Base-by-base conservation (phyloP, 2,797 vertebrate species). In the Halcyon chelicuti region DNA sequence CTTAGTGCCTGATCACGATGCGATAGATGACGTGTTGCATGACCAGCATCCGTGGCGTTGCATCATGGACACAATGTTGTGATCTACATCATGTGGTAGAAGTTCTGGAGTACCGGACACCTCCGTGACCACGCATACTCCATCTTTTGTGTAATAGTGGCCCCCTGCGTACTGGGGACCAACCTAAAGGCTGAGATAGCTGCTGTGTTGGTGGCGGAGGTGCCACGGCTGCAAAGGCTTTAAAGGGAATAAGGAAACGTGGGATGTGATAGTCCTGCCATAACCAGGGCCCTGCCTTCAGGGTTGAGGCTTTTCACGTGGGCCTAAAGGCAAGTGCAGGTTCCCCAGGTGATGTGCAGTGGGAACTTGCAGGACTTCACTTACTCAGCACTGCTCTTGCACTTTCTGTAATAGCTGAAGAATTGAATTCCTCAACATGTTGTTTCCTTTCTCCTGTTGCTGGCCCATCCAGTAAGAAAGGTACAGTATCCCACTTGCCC, bases 31-130 rank as follows among this genome's bases (percentile, higher is more conserved):
- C 12, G 63, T 51, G 39, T 10, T 65, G 51, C 7, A 0, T 18
- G 47, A 52, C n/a, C 39, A 0, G 2, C n/a, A 26, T 54, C 29
- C 39, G 33, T 51, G 85, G 72, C 1, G 0, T 19, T 17, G 9
- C 10, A 3, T 77, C 31, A 10, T 0, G 2, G 39, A 28, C 20
- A n/a, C n/a, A 2, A 0, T 3, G 7, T 65, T 5, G 1, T 18
- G 40, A 29, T 28, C 79, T 74, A 8, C 3, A 1, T 70, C 85
- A 83, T 28, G 37, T 25, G 49, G 23, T 58, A 46, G 71, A 19
- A 73, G 65, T 40, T 42, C 5, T 22, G 20, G 65, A 73, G 9
- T 46, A 46, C 10, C 47, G 35, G 70, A 47, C 71, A 57, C 15
- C 35, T 85, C 60, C 39, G 18, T 58, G 57, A 54, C 22, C 14